Base-by-base conservation (phyloP, 2,797 vertebrate genomes). In the Hipposideros larvatus region DNA sequence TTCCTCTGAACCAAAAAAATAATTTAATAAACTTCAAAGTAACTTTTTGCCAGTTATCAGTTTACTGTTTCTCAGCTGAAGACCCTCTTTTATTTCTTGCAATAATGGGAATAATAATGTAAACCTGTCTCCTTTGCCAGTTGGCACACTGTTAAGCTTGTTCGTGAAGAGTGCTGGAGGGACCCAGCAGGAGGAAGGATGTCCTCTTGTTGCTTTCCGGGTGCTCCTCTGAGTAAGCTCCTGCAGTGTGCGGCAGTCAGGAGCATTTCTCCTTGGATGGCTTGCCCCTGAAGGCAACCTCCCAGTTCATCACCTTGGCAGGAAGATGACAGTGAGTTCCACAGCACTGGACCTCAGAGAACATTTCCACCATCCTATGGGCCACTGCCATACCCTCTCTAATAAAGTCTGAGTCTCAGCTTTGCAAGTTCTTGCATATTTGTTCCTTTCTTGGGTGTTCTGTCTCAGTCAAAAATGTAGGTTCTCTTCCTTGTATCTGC, bases 1-100 rank as follows among this genome's bases (percentile, higher is more conserved):
- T 79, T 95, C n/a, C 80, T 61, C 57, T 90, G 87, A 95, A 71
- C 11, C 63, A 46, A 85, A 51, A 37, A 51, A 51, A 51, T 15
- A 51, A 51, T 51, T 51, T 15, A 51, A 51, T 15, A 51, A 51
- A 51, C 48, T 51, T 83, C 75, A 71, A 75, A 90, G 51, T 89
- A 93, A 75, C 68, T 90, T 66, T 68, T 16, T 74, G 21, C 24
- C 26, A 79, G 18, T 91, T 95, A 34, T 59, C 43, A 83, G 73
- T 85, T 48, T 68, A 18, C 78, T 94, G 21, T 61, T 79, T 92
- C 53, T 85, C 31, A 46, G 43, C 53, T 63, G 37, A 87, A 90
- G 19, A 19, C 0, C 4, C 8, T n/a, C 53, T 88, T 63, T 79
- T 53, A 37, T 57, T 75, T 78, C 57, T 82, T 87, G n/a, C 65